Base-by-base conservation (phyloP, 1,140 invertebrate genomes). In the Drosophila kohkoa region DNA sequence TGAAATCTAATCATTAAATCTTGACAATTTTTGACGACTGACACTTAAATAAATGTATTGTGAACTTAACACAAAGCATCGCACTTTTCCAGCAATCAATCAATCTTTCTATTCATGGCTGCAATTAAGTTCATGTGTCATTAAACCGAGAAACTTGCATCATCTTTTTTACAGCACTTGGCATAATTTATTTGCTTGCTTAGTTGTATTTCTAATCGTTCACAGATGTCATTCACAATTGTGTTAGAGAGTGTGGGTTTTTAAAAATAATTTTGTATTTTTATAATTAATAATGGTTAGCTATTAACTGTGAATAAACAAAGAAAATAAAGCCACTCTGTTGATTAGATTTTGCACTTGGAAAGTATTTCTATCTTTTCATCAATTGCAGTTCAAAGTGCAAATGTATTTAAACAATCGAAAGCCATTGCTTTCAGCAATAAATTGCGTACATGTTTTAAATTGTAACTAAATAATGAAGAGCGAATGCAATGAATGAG, bases 391-490 rank as follows among this genome's bases (percentile, higher is more conserved):
- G 13, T 28, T 48, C 46, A 16, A n/a, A 13, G n/a, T 7, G 16
- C 3, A 49, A 49, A 6, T 30, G 57, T 20, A 48, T 30, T 11
- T 20, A 15, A 48, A 48, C 8, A 48, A 49, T 35, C 2, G 32
- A 49, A 49, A 30, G 8, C 4, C 7, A 16, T 45, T 62, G 5
- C 20, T 8, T 8, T 32, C 2, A 32, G 32, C 32, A 58, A 45
- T 38, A 43, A 43, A 58, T 41, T 41, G 54, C 6, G 10, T 67
- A 46, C 32, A 43, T 69, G 43, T 25, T 43, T 16, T 62, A 62
- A 55, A 28, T 16, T 11, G 38, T 10, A 41, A 41, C 38, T 3
- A 3, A 11, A 41, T 10, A 41, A 13, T 15, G 20, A 4, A 25
- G 3, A 0, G 13, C 11, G 46, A 20, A 48, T 16, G 6, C 15